Conservation (phyloP, 2,888 invertebrate species). For the Acrobasis repandana region DNA sequence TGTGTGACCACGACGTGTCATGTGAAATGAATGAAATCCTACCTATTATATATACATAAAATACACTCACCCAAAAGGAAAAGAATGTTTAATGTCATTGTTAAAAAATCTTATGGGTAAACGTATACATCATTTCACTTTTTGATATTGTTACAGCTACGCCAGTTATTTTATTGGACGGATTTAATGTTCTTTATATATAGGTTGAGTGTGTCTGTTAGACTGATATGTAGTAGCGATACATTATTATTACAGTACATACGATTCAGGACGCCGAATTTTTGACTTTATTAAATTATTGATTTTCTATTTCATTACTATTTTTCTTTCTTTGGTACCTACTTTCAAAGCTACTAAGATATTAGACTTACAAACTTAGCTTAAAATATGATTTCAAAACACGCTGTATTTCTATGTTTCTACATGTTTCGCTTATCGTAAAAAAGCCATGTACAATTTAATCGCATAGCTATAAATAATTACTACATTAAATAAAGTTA, state of each 20-base stretch:
- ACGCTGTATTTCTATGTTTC: slow-evolving; percentile 13
- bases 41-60: too few relatives aligned
- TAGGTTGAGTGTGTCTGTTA: background rate
- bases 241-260: too few relatives aligned
- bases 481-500: background rate
- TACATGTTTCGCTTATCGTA: slow-evolving; percentile 8
- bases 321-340: too few relatives aligned
- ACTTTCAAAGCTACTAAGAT: too few relatives aligned
- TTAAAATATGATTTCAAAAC: background rate
- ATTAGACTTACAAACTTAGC: too few relatives aligned
- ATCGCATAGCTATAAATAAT: slow-evolving; percentile 2
- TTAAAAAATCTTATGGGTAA: background rate
- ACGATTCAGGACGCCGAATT: too few relatives aligned
- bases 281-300: too few relatives aligned
- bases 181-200: background rate
- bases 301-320: too few relatives aligned
- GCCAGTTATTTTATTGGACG: background rate
- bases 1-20: too few relatives aligned
- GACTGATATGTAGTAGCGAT: too few relatives aligned
- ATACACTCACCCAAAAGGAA: background rate
- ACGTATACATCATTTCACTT: background rate
- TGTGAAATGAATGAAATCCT: too few relatives aligned
- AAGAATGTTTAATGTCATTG: background rate
- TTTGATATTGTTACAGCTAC: background rate
- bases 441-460: slow-evolving; percentile 3